Evolutionary conservation across 2,888 invertebrate genomes (phyloP), one percentile per base, ranked within the genome.

Genomic region (Acronicta psi): DNA sequence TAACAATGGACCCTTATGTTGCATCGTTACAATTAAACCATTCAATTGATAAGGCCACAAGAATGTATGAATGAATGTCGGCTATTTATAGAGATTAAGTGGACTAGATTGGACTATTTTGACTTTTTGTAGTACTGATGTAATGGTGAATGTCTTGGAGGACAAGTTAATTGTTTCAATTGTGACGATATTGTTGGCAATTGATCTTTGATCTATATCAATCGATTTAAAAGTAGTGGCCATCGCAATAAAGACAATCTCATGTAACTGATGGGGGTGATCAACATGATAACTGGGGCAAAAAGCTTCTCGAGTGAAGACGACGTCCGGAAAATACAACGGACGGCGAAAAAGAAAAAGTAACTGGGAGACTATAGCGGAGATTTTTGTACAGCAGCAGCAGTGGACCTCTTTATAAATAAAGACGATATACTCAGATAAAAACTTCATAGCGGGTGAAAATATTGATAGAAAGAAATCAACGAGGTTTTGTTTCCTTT

Each of bases 41-140:
- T 73, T 68, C 52, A 74, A 76, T 73, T 74, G 75, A 66, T 79
- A 80, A 83, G 78, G 82, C 80, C 81, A 65, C 55, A 45, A 70
- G 69, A 79, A 81, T 78, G 73, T 70, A 72, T 73, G 70, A 82
- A 79, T 80, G 60, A 75, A 60, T 51, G 57, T 51, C 37, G 47
- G 60, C 59, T 78, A 77, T 81, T 75, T 75, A 70, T 73, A 73
- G 54, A 61, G 57, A 59, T 67, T 59, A 73, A 73, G 45, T 61
- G 51, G 64, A 62, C 51, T 31, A 11, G 42, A 65, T 69, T 73
- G 70, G 65, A 34, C 34, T 43, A 49, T 18, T 50, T 55, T 57
- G 23, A 29, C 29, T 51, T 59, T 67, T 69, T 64, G 40, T 59
- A n/a, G 43, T 25, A 34, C 41, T 61, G 54, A 57, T 64, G 57